Percentiles rank a stretch among this genome's conserved stretches.
phyloP scores from a whole-genome alignment of 1,140 invertebrate species.

The Drosophila orena region DNA sequence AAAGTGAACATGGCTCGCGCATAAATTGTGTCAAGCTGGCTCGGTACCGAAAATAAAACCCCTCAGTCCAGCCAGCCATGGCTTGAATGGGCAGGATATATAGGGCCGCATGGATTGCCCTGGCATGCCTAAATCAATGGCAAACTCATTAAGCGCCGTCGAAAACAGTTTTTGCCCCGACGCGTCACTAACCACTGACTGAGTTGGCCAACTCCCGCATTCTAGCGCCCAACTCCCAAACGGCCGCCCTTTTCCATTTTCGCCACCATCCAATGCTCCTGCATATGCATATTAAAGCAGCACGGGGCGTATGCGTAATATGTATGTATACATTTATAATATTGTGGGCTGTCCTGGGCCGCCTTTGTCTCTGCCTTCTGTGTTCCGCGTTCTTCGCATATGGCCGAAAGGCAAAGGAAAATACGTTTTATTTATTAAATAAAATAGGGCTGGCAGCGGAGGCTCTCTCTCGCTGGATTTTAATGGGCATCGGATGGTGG shows the following conservation, averaged over 20 bases:
- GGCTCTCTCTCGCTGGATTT: slow-evolving; percentile 19
- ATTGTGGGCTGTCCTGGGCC: slow-evolving; percentile 30
- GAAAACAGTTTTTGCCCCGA: slow-evolving; percentile 48
- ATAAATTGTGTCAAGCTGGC: slow-evolving; percentile 71
- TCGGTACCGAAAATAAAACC: not conserved
- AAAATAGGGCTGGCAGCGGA: slow-evolving; percentile 42
- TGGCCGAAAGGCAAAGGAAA: slow-evolving; percentile 62
- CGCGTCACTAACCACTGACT: slow-evolving; percentile 54
- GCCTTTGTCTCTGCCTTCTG: slow-evolving; percentile 60
- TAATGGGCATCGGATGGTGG: slow-evolving; percentile 23
- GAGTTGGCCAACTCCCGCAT: slow-evolving; percentile 10
- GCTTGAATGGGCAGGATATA: slow-evolving; percentile 2
- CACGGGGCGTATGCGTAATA: slow-evolving; percentile 70
- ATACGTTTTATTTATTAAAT: slow-evolving; percentile 78
- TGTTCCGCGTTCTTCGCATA: slow-evolving; percentile 32
- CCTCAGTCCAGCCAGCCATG: slow-evolving; percentile 1
- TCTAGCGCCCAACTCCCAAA: not conserved
- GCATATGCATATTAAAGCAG: slow-evolving; percentile 79
- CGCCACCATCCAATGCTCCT: slow-evolving; percentile 9
- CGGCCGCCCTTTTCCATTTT: not conserved
- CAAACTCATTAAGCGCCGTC: slow-evolving; percentile 71
- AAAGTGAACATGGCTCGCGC: slow-evolving; percentile 70
- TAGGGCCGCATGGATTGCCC: slow-evolving; percentile 20
- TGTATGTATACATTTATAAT: slow-evolving; percentile 55
- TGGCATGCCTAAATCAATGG: slow-evolving; percentile 74